These are phyloP conservation scores for Ylistrum balloti DNA, from an alignment of 1,140 invertebrate genomes.

Conservation along the genomic window DNA sequence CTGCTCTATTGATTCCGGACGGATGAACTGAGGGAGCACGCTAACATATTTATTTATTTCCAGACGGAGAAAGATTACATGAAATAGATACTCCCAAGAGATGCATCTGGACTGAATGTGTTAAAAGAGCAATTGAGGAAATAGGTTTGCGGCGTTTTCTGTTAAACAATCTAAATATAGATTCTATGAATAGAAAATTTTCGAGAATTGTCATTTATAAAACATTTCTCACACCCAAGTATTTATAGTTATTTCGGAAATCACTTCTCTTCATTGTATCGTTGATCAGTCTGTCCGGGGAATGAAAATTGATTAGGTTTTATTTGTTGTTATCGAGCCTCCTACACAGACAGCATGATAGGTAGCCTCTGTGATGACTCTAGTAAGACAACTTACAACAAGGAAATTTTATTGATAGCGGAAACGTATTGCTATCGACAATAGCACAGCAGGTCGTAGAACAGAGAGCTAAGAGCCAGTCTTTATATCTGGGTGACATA, in stretches of 20 bases:
- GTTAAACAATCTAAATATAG: neutral
- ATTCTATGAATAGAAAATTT: neutral
- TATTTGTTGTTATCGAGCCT: neutral
- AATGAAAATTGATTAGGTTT: neutral
- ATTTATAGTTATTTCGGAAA: neutral
- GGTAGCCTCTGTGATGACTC: too few relatives aligned
- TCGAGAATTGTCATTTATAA: neutral
- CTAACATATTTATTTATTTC: neutral
- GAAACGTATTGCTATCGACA: too few relatives aligned
- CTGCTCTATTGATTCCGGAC: neutral
- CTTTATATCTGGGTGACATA: too few relatives aligned
- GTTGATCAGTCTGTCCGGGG: neutral
- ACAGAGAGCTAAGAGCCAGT: too few relatives aligned
- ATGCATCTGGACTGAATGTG: neutral
- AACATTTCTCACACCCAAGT: neutral
- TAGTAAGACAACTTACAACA: too few relatives aligned
- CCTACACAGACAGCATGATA: neutral
- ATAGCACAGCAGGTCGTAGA: too few relatives aligned
- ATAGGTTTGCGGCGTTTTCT: neutral
- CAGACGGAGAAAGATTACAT: neutral
- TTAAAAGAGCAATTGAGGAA: slow-evolving; percentile 10
- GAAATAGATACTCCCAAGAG: neutral
- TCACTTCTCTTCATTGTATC: neutral
- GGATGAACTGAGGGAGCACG: neutral
- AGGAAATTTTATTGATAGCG: too few relatives aligned